Evolutionary conservation across 2,113 vertebrate genomes (phyloP).

Genomic region (Trinectes maculatus): DNA sequence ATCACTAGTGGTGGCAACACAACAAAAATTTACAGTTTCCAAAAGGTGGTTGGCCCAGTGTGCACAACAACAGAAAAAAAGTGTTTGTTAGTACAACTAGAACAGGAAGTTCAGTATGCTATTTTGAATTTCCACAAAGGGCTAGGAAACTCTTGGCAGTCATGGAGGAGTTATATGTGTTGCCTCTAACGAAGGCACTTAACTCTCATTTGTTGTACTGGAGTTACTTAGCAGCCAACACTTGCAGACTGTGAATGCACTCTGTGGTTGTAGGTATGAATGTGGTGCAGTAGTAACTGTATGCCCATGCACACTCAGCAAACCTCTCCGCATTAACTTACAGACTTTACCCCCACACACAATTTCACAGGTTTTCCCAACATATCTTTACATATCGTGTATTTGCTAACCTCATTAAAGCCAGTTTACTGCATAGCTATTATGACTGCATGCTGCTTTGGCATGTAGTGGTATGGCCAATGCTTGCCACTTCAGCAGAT

Average conservation of each 20-base stretch:
- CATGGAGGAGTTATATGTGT: conserved; percentile 9
- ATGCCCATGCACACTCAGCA: conserved; percentile 6
- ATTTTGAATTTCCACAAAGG: conserved; percentile 4
- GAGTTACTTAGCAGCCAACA: conserved; percentile 1
- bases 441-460: too few relatives aligned
- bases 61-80: background rate
- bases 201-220: conserved; percentile 18
- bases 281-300: conserved; percentile 11
- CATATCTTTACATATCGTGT: background rate
- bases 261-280: conserved; percentile 1
- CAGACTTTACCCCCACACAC: background rate
- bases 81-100: conserved; percentile 7
- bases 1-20: conserved; percentile 30
- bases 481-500: too few relatives aligned
- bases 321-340: conserved; percentile 16
- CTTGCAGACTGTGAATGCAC: background rate
- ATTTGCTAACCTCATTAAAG: conserved; percentile 18
- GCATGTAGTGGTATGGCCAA: too few relatives aligned
- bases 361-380: background rate
- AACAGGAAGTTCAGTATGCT: background rate
- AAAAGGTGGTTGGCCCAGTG: conserved; percentile 15
- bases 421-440: too few relatives aligned
- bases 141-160: conserved; percentile 3
- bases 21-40: conserved; percentile 45
- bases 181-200: background rate